phyloP scores from a whole-genome alignment of 2,888 invertebrate species.

The Serripes groenlandicus region DNA sequence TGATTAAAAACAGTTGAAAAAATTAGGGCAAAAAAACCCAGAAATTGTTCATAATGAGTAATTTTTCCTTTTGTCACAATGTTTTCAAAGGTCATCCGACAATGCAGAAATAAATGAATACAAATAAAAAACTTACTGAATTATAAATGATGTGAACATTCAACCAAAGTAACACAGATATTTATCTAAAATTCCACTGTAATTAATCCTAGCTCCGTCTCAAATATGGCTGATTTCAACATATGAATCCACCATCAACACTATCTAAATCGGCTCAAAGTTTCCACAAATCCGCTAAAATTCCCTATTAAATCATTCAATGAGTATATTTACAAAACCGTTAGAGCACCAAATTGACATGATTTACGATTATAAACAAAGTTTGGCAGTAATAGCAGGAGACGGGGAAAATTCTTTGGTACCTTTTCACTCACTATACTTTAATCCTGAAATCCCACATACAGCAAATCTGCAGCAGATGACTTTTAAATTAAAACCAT shows the following conservation, averaged over 20 bases:
- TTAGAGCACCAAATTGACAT: slow-evolving; percentile 53
- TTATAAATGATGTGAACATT: too few species aligned
- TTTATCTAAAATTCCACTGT: neutral
- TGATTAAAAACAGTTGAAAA: too few species aligned
- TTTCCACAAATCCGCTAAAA: slow-evolving; percentile 5
- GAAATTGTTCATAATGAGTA: too few species aligned
- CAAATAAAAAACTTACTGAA: too few species aligned
- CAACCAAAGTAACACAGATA: neutral
- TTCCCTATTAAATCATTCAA: slow-evolving; percentile 53
- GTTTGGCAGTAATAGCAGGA: slow-evolving; percentile 28
- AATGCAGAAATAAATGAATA: too few species aligned
- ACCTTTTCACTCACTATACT: neutral
- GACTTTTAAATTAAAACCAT: too few species aligned
- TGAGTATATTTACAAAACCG: slow-evolving; percentile 55
- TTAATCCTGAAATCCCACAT: too few species aligned
- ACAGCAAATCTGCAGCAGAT: too few species aligned
- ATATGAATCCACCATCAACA: neutral
- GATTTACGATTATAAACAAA: slow-evolving; percentile 60
- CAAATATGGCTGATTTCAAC: neutral
- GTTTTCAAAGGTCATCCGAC: too few species aligned
- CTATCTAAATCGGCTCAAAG: slow-evolving; percentile 14
- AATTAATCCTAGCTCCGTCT: neutral
- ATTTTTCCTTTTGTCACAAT: too few species aligned
- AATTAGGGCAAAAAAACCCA: too few species aligned
- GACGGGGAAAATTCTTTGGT: neutral